phyloP scores from a whole-genome alignment of 2,113 vertebrate species.

The Isichthys henryi region DNA sequence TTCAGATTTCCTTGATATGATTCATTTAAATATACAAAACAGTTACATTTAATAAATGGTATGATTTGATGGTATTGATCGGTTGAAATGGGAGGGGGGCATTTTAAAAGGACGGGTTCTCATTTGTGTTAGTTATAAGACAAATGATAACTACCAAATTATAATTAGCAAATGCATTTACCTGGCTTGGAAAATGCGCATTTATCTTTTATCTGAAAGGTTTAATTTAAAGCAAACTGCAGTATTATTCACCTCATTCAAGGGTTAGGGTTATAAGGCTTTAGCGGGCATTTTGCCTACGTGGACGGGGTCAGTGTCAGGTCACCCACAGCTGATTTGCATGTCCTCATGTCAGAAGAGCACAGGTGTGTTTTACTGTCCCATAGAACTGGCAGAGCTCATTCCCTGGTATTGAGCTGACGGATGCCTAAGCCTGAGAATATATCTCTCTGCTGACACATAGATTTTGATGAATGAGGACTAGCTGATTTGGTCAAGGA shows the following conservation, averaged over 20 bases:
- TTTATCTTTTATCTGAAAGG: neutral
- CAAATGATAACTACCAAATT: neutral
- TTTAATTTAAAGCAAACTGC: neutral
- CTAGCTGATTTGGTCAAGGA: neutral
- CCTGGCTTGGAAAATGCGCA: neutral
- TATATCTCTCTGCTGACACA: conserved; percentile 2
- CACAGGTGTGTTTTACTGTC: neutral
- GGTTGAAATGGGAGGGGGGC: neutral
- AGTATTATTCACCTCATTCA: neutral
- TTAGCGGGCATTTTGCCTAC: neutral
- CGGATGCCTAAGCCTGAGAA: neutral
- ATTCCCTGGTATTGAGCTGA: neutral
- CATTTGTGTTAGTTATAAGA: neutral
- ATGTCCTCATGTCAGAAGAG: neutral
- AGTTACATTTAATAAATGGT: neutral
- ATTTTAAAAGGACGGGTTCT: neutral
- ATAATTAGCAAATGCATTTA: neutral
- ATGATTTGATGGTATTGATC: neutral
- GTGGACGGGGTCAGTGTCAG: neutral
- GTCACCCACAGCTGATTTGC: neutral
- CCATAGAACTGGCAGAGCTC: neutral
- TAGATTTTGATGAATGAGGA: conserved; percentile 17
- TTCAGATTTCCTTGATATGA: neutral
- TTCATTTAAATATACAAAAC: neutral
- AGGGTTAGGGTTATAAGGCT: neutral